Conservation (phyloP, 1,140 invertebrate species). For the Cydia splendana region DNA sequence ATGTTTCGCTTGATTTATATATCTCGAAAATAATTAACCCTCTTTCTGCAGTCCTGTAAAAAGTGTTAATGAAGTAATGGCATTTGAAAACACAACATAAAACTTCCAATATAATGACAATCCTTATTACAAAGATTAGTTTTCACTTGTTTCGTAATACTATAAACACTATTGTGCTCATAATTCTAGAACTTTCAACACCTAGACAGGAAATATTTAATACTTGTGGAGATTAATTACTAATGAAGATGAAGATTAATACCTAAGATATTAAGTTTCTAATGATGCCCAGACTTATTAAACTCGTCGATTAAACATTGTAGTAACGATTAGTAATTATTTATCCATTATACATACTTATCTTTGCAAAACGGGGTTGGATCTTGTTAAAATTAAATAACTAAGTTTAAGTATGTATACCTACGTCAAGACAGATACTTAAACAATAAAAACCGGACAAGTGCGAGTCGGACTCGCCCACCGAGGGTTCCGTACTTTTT, state of each 20-base stretch:
- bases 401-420: neutral
- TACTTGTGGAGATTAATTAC: neutral
- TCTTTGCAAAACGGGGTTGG: neutral
- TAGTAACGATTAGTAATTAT: neutral
- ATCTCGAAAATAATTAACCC: too few species aligned
- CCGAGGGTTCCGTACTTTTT: too few species aligned
- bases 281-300: neutral
- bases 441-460: neutral
- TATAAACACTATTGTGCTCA: too few species aligned
- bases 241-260: constrained; percentile 1
- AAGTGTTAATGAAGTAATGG: too few species aligned
- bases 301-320: neutral
- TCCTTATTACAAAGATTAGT: too few species aligned
- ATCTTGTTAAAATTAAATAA: neutral
- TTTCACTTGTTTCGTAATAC: too few species aligned
- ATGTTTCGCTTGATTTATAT: too few species aligned
- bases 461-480: too few species aligned
- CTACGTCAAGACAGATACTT: neutral
- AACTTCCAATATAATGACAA: too few species aligned
- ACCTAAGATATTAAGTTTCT: neutral
- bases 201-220: neutral
- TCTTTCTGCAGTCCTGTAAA: too few species aligned
- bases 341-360: neutral
- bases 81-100: too few species aligned
- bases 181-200: neutral